phyloP scores from a whole-genome alignment of 2,113 vertebrate species.

The Ancistrus triradiatus region DNA sequence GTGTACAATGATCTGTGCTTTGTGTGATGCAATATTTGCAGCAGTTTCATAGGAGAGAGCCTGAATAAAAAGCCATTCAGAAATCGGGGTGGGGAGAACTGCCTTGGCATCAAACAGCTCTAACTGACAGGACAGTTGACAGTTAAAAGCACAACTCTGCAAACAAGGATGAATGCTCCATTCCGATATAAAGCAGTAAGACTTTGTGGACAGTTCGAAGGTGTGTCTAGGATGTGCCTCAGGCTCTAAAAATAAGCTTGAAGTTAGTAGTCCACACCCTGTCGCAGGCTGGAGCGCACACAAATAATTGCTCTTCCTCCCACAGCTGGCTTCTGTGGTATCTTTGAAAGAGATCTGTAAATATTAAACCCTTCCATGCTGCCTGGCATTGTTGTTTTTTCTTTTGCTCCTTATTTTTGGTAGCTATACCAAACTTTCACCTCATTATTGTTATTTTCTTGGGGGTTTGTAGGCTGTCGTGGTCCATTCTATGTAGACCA shows the following conservation, averaged over 20 bases:
- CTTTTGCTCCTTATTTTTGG: background rate
- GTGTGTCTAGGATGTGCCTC: background rate
- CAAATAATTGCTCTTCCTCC: conserved; percentile 1
- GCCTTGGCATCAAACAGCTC: background rate
- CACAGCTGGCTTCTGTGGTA: background rate
- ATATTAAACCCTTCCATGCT: background rate
- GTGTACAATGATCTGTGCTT: too few species aligned
- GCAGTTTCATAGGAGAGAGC: too few species aligned
- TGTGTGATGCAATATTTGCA: background rate
- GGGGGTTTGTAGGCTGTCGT: too few species aligned
- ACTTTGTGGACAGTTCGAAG: background rate
- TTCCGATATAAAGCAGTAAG: background rate
- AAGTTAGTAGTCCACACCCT: conserved; percentile 15
- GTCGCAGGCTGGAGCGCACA: background rate
- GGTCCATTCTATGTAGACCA: too few species aligned
- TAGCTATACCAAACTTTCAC: background rate
- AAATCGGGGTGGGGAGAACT: background rate
- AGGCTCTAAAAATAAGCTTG: conserved; percentile 2
- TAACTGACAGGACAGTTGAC: background rate
- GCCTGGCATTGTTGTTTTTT: background rate
- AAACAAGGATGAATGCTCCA: background rate
- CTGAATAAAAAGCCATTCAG: background rate
- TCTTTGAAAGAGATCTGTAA: background rate
- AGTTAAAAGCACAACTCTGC: background rate
- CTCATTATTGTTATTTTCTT: too few species aligned